Conservation (phyloP, 2,113 vertebrate genomes). For the Myotis brandtii region DNA sequence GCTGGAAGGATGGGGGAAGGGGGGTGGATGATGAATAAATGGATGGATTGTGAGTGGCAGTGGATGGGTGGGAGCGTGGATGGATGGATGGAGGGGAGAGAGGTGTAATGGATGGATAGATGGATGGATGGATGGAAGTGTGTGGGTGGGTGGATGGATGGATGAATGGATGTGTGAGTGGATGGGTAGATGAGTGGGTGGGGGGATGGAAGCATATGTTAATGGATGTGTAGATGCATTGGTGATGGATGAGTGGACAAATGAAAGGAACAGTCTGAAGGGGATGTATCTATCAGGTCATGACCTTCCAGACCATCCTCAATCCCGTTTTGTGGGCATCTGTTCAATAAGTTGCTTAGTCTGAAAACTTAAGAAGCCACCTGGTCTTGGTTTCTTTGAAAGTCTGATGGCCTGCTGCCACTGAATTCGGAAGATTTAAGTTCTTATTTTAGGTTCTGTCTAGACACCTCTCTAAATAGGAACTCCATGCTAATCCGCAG, state of each 20-base stretch:
- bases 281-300: neutral
- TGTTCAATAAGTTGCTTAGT: neutral
- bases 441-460: slow-evolving; percentile 75
- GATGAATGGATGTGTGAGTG: neutral
- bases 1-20: neutral
- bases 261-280: neutral
- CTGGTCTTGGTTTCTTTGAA: slow-evolving; percentile 25
- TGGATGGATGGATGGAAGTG: neutral
- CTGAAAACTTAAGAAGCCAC: slow-evolving; percentile 20
- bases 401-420: slow-evolving; percentile 25
- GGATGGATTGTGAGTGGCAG: neutral
- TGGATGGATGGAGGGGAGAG: neutral
- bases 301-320: neutral
- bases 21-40: neutral
- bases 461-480: slow-evolving; percentile 75
- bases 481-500: slow-evolving; percentile 73
- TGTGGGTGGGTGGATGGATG: neutral
- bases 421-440: neutral
- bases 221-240: neutral
- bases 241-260: too few relatives aligned
- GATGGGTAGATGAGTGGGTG: neutral
- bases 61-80: neutral
- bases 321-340: neutral
- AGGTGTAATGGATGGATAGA: neutral
- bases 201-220: neutral